Evolutionary conservation across 1,140 invertebrate genomes (phyloP), one percentile per base, ranked within the genome.

Genomic region (Linepithema humile): DNA sequence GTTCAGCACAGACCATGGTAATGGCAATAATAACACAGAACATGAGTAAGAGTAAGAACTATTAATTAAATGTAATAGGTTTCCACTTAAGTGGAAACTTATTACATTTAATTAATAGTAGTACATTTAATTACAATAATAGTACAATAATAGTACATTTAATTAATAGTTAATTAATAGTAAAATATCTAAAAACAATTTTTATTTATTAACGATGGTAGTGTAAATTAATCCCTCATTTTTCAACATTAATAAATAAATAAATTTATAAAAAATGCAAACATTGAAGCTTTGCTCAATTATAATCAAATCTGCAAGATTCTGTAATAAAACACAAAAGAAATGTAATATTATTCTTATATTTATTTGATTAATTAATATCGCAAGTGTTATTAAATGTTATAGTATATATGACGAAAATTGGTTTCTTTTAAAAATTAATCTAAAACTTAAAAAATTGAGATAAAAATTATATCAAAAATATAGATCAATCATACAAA

Each of bases 1-100:
- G 93, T 93, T 91, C 26, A 91, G 89, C 59, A 69, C 73, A 90
- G 82, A 91, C 88, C 86, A 91, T 88, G 85, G 17, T 86, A 64
- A 78, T 53, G n/a, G n/a, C n/a, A n/a, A n/a, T n/a, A n/a, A n/a
- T n/a, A n/a, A n/a, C n/a, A n/a, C n/a, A n/a, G n/a, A n/a, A n/a
- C n/a, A n/a, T n/a, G n/a, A n/a, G 12, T 29, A 38, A 73, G n/a
- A 64, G 43, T 40, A 48, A n/a, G n/a, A n/a, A n/a, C n/a, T n/a
- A n/a, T n/a, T 15, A 45, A 45, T 73, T 53, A 12, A 78, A 4
- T 83, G 26, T 40, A 26, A 72, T 57, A 35, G 45, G 15, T 55
- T 53, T 75, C 17, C 26, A 50, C 10, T 65, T 59, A 48, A 65
- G 10, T 50, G 26, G 17, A 75, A 53, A 55, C 15, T 53, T 35